Evolutionary conservation across 2,888 invertebrate genomes (phyloP).

Genomic region (Archips crataeganus): DNA sequence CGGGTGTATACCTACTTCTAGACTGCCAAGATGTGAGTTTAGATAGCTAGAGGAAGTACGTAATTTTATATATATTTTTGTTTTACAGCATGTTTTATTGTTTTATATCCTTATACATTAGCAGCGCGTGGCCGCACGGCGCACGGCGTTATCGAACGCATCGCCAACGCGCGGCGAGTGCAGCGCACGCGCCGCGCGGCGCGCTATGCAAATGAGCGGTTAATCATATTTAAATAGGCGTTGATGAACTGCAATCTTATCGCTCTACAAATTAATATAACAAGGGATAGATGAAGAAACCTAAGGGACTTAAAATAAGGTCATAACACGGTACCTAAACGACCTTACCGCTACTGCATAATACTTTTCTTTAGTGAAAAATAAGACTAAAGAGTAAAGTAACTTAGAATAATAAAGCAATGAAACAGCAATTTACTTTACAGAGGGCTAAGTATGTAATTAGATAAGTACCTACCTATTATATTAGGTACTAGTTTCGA

Average conservation of each 20-base stretch:
- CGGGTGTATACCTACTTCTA: neutral
- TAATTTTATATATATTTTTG: neutral
- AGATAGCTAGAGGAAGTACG: neutral
- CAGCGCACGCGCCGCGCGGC: conserved; percentile 26
- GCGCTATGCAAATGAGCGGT: conserved; percentile 28
- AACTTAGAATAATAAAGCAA: too few relatives aligned
- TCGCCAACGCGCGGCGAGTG: neutral
- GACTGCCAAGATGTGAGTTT: conserved; percentile 10
- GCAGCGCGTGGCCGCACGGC: conserved; percentile 1
- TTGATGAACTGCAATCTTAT: conserved; percentile 36
- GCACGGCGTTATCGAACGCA: conserved; percentile 14
- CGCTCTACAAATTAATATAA: conserved; percentile 34
- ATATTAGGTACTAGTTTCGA: too few relatives aligned
- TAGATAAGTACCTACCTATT: too few relatives aligned
- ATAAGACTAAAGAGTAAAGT: too few relatives aligned
- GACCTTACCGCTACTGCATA: too few relatives aligned
- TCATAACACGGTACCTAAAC: neutral
- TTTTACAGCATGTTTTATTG: conserved; percentile 5
- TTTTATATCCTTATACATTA: conserved; percentile 13
- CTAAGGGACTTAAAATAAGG: neutral
- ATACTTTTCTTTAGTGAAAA: too few relatives aligned
- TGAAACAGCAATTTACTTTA: too few relatives aligned
- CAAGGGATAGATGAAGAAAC: conserved; percentile 22
- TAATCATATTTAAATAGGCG: conserved; percentile 31
- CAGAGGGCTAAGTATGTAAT: too few relatives aligned